Evolutionary conservation across 2,113 vertebrate species (phyloP).

Genomic region (Corydoras maculifer): DNA sequence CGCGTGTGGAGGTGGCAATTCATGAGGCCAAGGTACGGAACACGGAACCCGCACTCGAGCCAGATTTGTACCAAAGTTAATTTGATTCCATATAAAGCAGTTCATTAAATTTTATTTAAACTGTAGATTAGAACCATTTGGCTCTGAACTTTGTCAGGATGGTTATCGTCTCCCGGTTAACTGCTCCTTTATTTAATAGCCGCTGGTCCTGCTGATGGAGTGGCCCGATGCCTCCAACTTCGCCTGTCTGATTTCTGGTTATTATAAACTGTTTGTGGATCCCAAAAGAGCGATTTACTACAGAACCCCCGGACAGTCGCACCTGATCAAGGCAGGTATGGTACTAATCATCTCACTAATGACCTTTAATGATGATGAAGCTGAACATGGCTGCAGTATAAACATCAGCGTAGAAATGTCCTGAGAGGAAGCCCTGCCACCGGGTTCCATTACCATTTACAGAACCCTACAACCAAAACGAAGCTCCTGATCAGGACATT

Average conservation of each 20-base stretch:
- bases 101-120: too few species aligned
- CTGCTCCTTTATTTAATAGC: conserved; percentile 56
- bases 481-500: too few species aligned
- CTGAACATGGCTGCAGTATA: not conserved
- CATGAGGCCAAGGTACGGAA: conserved; percentile 85
- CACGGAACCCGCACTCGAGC: too few species aligned
- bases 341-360: conserved; percentile 51
- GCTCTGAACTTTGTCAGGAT: too few species aligned
- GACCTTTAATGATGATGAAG: conserved; percentile 6
- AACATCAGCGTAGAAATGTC: too few species aligned
- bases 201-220: conserved; percentile 93
- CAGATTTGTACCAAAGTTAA: too few species aligned
- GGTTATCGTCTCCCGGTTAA: too few species aligned
- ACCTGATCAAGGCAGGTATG: conserved; percentile 97
- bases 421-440: too few species aligned
- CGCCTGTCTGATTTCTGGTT: conserved; percentile 92
- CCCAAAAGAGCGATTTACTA: conserved; percentile 89
- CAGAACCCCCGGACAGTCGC: conserved; percentile 77
- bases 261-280: conserved; percentile 95
- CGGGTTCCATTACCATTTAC: too few species aligned
- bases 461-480: too few species aligned
- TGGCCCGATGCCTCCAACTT: conserved; percentile 98
- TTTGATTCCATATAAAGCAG: too few species aligned
- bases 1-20: conserved; percentile 90
- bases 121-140: too few species aligned